Evolutionary conservation across 2,113 vertebrate species (phyloP).

Genomic region (Poeciliopsis prolifica): DNA sequence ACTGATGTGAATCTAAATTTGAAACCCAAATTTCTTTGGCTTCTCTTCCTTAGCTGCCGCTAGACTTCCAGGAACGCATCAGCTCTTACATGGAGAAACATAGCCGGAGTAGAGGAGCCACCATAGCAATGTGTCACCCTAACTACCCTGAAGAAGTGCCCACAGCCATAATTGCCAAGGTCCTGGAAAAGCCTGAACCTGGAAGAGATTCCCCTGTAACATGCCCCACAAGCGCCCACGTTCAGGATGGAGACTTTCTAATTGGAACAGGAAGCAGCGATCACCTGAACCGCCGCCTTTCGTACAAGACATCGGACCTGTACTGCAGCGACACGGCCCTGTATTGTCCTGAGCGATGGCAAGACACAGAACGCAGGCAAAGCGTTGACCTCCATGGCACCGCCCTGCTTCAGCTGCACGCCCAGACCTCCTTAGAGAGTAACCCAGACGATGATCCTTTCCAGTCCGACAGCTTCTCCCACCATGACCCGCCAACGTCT

Average conservation of each 20-base stretch:
- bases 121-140: conserved; percentile 82
- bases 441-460: conserved; percentile 86
- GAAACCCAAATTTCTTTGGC: conserved; percentile 14
- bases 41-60: conserved; percentile 81
- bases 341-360: conserved; percentile 90
- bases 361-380: conserved; percentile 82
- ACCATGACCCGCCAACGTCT: conserved; percentile 81
- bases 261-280: conserved; percentile 79
- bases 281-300: conserved; percentile 78
- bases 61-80: conserved; percentile 90
- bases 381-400: conserved; percentile 86
- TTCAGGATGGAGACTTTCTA: conserved; percentile 67
- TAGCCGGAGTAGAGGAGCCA: conserved; percentile 80
- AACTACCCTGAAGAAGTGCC: conserved; percentile 88
- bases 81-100: conserved; percentile 90
- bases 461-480: conserved; percentile 83
- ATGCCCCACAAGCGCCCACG: conserved; percentile 82
- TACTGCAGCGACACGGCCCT: conserved; percentile 95
- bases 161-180: conserved; percentile 86
- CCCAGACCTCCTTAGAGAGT: conserved; percentile 90
- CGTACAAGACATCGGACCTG: conserved; percentile 87
- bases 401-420: conserved; percentile 80
- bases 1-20: background rate
- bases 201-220: conserved; percentile 82
- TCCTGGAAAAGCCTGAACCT: conserved; percentile 90